These are phyloP conservation scores for Lycodopsis pacificus DNA, from an alignment of 2,797 vertebrate genomes.

Conservation along the genomic window DNA sequence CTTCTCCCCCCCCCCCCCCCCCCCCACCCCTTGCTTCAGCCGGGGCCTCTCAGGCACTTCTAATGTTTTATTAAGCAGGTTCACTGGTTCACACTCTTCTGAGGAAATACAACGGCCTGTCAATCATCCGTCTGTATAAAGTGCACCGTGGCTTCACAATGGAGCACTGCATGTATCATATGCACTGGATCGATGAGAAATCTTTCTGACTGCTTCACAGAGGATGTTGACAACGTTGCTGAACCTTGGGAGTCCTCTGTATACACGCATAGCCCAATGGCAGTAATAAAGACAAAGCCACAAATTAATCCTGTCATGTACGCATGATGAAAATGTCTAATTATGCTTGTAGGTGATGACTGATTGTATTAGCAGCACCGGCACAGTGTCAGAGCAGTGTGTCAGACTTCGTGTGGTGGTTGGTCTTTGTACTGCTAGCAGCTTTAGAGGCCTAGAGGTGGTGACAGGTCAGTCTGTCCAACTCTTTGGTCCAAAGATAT, in stretches of 20 bases:
- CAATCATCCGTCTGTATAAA: constrained; percentile 78
- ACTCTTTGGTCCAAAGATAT: not conserved
- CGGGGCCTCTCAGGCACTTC: constrained; percentile 70
- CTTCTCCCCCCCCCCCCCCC: constrained; percentile 46
- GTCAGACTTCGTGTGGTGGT: constrained; percentile 51
- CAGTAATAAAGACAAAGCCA: constrained; percentile 65
- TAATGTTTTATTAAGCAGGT: constrained; percentile 87
- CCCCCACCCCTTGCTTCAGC: constrained; percentile 57
- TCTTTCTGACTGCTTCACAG: constrained; percentile 57
- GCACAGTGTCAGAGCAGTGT: constrained; percentile 50
- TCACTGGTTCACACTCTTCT: constrained; percentile 81
- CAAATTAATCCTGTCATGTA: constrained; percentile 85
- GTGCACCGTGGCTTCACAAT: constrained; percentile 60
- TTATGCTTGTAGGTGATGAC: constrained; percentile 76
- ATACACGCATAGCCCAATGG: constrained; percentile 22
- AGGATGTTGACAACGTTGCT: constrained; percentile 60
- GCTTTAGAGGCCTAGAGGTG: not conserved
- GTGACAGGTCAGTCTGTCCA: not conserved
- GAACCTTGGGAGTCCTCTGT: constrained; percentile 45
- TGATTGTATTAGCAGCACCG: constrained; percentile 70
- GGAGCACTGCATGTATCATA: constrained; percentile 64
- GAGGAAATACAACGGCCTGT: constrained; percentile 77
- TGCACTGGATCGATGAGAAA: constrained; percentile 68
- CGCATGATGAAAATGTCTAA: constrained; percentile 81
- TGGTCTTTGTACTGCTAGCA: constrained; percentile 24